A percentile compares a stretch with the other conserved stretches of the same genome.
phyloP scores from a whole-genome alignment of 1,140 invertebrate genomes.

The Atta cephalotes region DNA sequence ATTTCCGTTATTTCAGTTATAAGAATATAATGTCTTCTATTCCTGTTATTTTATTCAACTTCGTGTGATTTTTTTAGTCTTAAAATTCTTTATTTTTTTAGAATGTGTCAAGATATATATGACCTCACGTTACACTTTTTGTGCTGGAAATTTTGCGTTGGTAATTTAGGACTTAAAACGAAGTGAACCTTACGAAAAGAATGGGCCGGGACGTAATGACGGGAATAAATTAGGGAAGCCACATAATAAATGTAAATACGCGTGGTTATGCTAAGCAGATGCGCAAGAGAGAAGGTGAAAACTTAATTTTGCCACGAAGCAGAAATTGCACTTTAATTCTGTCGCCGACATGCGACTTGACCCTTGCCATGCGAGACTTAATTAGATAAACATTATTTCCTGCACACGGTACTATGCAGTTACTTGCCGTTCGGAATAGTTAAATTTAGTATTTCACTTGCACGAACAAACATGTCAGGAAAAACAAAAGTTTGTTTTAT shows the following conservation, averaged over 20 bases:
- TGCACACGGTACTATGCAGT: constrained; percentile 27
- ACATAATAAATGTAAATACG: constrained; percentile 48
- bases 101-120: not conserved
- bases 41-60: not conserved
- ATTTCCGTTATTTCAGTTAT: not conserved
- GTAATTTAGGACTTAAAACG: constrained; percentile 32
- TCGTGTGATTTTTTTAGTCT: not conserved
- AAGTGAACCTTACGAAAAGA: constrained; percentile 26
- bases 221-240: constrained; percentile 26
- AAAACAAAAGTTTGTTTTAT: not conserved
- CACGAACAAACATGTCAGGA: not conserved
- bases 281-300: constrained; percentile 32
- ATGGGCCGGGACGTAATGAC: not conserved
- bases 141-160: constrained; percentile 45
- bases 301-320: constrained; percentile 43
- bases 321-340: constrained; percentile 31
- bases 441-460: constrained; percentile 13
- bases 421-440: not conserved
- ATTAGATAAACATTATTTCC: constrained; percentile 52
- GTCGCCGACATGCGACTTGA: constrained; percentile 29
- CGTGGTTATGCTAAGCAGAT: constrained; percentile 25
- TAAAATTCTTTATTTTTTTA: not conserved
- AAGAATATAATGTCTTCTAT: not conserved
- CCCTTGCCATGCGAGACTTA: constrained; percentile 37
- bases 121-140: not conserved